Base-by-base conservation (phyloP, 2,797 vertebrate genomes). In the Acanthornis magna region DNA sequence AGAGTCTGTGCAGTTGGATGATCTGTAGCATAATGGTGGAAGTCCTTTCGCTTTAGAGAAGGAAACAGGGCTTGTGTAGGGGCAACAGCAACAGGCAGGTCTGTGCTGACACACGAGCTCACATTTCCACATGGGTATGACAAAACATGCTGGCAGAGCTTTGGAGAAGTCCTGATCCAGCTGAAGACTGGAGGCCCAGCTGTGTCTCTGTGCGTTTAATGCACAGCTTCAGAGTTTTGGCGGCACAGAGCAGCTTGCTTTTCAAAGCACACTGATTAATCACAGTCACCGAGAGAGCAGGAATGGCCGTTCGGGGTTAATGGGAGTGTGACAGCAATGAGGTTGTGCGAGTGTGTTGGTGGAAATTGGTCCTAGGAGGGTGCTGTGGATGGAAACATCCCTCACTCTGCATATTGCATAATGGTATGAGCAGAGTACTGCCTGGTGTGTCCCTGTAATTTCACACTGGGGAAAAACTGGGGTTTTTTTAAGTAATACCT, bases 81-180 rank as follows among this genome's bases (percentile, higher is more conserved):
- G 16, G 10, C 53, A 53, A 2, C 11, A 47, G 51, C 22, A 60
- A 17, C 22, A 32, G n/a, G 25, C 2, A 26, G 29, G 19, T 65
- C 27, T 71, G 27, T 9, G 13, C 2, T 0, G 4, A 12, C 34
- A 16, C 1, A 0, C 0, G 4, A 40, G 18, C 23, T 62, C 26
- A 0, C 2, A 0, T 1, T 11, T 36, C n/a, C n/a, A 42, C 32
- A 12, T 1, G 0, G 2, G 1, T 13, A 22, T 6, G 10, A 53
- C 38, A 76, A 66, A 67, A 63, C 1, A 54, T 11, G 5, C 36
- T 53, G 25, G 21, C 23, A 30, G 7, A 57, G 43, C 34, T 73
- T 65, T 47, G 29, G 67, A n/a, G 17, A 70, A 85, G 14, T 34
- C 27, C 38, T 47, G 40, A 47, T 79, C 7, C 26, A 36, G 3